A percentile compares a stretch with the other conserved stretches of the same genome.
Conservation (phyloP, 1,140 invertebrate genomes). For the Dufourea novaeangliae region DNA sequence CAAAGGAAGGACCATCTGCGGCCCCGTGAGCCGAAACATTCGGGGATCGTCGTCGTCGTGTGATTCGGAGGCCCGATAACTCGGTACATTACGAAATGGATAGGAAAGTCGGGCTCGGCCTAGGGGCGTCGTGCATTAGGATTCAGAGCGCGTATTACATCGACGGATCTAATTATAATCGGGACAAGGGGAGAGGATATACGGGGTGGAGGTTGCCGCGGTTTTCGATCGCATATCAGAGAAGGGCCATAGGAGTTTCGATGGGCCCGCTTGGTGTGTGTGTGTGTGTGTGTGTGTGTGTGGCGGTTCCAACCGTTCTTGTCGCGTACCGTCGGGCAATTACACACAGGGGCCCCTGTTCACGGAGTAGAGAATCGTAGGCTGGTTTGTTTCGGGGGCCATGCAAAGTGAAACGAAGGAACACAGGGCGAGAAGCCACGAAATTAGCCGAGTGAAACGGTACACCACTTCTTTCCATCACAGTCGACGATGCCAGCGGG, state of each 20-base stretch:
- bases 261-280: no score
- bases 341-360: not conserved
- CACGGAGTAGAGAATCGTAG: not conserved
- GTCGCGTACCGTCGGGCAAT: not conserved
- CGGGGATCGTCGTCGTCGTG: no score
- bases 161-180: constrained; percentile 4
- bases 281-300: no score
- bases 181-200: not conserved
- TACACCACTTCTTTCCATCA: not conserved
- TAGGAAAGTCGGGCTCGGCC: no score
- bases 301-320: not conserved
- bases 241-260: no score
- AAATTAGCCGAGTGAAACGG: constrained; percentile 3
- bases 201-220: not conserved
- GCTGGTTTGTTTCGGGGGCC: not conserved
- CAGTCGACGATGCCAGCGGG: not conserved
- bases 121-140: no score
- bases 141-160: not conserved
- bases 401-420: not conserved
- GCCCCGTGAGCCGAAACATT: no score
- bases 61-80: no score
- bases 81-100: no score
- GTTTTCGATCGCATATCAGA: not conserved
- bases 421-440: not conserved
- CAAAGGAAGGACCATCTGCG: no score